Conservation (phyloP, 2,888 invertebrate species). For the Disparrhopalites patrizii region DNA sequence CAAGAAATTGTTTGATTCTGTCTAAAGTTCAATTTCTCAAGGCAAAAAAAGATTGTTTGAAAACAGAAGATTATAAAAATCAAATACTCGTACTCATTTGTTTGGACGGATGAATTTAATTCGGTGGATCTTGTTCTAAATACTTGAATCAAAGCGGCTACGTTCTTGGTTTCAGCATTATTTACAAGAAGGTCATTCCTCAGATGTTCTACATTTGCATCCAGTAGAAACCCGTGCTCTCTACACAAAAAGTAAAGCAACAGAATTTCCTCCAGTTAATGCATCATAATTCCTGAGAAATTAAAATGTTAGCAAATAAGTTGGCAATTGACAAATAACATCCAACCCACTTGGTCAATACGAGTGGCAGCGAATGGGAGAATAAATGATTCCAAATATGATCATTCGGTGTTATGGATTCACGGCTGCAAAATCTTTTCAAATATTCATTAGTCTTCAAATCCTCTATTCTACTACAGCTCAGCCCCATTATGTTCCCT, state of each 20-base stretch:
- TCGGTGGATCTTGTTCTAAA: slow-evolving; percentile 79
- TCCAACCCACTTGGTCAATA: slow-evolving; percentile 64
- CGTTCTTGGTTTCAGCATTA: slow-evolving; percentile 83
- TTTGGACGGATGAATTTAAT: slow-evolving; percentile 76
- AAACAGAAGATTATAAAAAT: background rate
- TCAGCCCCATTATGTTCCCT: slow-evolving; percentile 69
- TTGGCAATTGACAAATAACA: background rate
- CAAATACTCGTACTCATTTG: slow-evolving; percentile 70
- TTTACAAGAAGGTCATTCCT: slow-evolving; percentile 75
- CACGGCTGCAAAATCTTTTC: slow-evolving; percentile 70
- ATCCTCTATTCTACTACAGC: slow-evolving; percentile 73
- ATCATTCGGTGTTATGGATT: slow-evolving; percentile 77
- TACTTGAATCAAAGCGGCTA: slow-evolving; percentile 79
- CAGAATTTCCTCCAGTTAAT: slow-evolving; percentile 1
- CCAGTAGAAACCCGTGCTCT: slow-evolving; percentile 73
- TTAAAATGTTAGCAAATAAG: background rate
- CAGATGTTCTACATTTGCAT: slow-evolving; percentile 70
- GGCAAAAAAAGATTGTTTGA: too few species aligned
- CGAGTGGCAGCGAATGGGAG: slow-evolving; percentile 82
- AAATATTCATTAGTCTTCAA: slow-evolving; percentile 74
- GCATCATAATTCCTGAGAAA: background rate
- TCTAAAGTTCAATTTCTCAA: background rate
- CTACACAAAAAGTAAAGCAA: slow-evolving; percentile 58
- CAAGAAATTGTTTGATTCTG: slow-evolving; percentile 25
- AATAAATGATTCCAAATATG: slow-evolving; percentile 92